Evolutionary conservation across 2,113 vertebrate genomes (phyloP).

Genomic region (Vireo altiloquus): DNA sequence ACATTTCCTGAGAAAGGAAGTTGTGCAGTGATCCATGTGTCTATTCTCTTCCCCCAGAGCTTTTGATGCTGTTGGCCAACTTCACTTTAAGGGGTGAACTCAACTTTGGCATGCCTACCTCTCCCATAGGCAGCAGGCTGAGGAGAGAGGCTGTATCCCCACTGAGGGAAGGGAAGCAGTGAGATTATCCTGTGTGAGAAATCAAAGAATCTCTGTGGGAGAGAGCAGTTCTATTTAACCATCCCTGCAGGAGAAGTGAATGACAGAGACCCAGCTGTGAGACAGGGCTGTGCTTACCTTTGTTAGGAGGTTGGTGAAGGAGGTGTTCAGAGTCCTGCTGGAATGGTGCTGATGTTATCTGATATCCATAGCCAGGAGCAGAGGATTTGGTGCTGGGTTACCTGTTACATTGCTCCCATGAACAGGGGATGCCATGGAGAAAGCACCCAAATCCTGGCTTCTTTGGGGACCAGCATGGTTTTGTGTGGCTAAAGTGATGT

Average conservation of each 20-base stretch:
- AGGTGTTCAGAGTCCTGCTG: background rate
- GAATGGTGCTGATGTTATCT: background rate
- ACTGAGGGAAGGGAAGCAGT: background rate
- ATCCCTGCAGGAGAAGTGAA: background rate
- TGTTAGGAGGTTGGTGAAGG: background rate
- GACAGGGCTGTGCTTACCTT: background rate
- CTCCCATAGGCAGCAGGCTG: background rate
- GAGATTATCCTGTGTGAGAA: background rate
- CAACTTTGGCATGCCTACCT: background rate
- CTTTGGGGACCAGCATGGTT: background rate
- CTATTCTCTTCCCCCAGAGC: background rate
- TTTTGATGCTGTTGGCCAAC: background rate
- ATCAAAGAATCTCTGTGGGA: background rate
- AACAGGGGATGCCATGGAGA: background rate
- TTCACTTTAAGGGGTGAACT: background rate
- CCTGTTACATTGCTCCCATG: fast-evolving
- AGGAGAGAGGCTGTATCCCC: background rate
- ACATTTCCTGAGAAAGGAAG: background rate
- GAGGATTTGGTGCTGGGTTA: background rate
- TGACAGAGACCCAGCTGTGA: background rate
- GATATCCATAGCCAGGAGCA: background rate
- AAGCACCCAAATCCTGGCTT: background rate
- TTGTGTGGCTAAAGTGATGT: background rate
- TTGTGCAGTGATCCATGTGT: background rate
- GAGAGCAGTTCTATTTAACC: background rate